Evolutionary conservation across 1,140 invertebrate species (phyloP).

Genomic region (Trichonephila clavata): DNA sequence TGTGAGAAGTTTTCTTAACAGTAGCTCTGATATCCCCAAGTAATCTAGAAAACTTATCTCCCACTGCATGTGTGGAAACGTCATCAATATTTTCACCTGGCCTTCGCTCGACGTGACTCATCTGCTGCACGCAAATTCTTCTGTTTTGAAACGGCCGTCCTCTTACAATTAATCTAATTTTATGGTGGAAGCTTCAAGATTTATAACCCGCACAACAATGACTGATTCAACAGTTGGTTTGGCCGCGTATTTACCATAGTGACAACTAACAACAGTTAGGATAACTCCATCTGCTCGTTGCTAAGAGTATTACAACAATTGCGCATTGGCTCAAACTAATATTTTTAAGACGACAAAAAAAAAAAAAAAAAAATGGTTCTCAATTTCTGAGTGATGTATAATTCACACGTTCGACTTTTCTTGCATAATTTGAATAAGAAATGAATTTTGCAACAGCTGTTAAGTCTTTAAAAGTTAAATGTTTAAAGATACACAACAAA

Average conservation of each 20-base stretch:
- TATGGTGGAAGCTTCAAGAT: constrained; percentile 5
- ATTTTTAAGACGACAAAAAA: no score
- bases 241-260: not conserved
- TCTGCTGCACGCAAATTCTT: constrained; percentile 17
- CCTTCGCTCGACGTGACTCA: constrained; percentile 23
- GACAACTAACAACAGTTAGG: not conserved
- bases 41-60: constrained; percentile 11
- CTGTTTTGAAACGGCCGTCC: not conserved
- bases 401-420: no score
- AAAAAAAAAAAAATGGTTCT: no score
- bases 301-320: no score
- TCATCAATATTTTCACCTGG: constrained; percentile 38
- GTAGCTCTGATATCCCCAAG: not conserved
- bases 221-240: constrained; percentile 35
- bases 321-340: no score
- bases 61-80: not conserved
- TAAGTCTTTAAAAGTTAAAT: no score
- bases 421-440: no score
- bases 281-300: no score
- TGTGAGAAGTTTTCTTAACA: not conserved
- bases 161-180: constrained; percentile 47
- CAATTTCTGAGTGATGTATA: no score
- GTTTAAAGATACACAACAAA: no score
- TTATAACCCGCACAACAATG: constrained; percentile 15
- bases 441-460: no score